Conservation (phyloP, 2,797 vertebrate genomes). For the Austrolebias charrua region DNA sequence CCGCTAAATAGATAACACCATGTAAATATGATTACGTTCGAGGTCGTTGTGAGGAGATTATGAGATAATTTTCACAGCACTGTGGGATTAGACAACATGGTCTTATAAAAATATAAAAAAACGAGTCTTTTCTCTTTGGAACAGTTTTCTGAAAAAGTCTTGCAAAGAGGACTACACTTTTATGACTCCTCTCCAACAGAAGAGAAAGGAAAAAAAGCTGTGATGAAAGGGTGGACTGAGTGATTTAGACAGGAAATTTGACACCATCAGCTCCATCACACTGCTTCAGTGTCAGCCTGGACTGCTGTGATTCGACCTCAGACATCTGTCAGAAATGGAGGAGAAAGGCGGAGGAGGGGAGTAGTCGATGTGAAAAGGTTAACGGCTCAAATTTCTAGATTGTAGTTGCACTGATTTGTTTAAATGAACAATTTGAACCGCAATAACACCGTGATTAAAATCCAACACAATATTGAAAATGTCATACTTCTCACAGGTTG, state of each 20-base stretch:
- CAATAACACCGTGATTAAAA: background rate
- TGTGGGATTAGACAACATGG: background rate
- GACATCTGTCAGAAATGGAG: slow-evolving; percentile 41
- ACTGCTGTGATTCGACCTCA: slow-evolving; percentile 36
- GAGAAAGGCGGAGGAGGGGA: background rate
- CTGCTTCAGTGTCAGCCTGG: slow-evolving; percentile 20
- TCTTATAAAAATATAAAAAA: background rate
- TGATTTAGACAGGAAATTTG: slow-evolving; percentile 41
- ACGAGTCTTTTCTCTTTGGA: no score
- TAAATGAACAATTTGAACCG: background rate
- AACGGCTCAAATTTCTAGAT: slow-evolving; percentile 31
- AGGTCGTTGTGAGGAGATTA: slow-evolving; percentile 31
- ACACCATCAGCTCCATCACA: slow-evolving; percentile 39
- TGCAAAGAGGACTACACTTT: background rate
- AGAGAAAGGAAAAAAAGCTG: slow-evolving; percentile 8
- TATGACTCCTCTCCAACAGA: background rate
- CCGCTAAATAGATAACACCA: slow-evolving; percentile 23
- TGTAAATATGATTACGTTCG: slow-evolving; percentile 38
- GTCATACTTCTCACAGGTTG: background rate
- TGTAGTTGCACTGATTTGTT: background rate
- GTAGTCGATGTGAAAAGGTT: slow-evolving; percentile 12
- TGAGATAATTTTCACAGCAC: slow-evolving; percentile 13
- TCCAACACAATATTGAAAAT: background rate
- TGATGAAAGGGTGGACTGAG: slow-evolving; percentile 48
- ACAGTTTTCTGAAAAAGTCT: background rate